Evolutionary conservation across 2,113 vertebrate species (phyloP).

Genomic region (Malurus elegans): DNA sequence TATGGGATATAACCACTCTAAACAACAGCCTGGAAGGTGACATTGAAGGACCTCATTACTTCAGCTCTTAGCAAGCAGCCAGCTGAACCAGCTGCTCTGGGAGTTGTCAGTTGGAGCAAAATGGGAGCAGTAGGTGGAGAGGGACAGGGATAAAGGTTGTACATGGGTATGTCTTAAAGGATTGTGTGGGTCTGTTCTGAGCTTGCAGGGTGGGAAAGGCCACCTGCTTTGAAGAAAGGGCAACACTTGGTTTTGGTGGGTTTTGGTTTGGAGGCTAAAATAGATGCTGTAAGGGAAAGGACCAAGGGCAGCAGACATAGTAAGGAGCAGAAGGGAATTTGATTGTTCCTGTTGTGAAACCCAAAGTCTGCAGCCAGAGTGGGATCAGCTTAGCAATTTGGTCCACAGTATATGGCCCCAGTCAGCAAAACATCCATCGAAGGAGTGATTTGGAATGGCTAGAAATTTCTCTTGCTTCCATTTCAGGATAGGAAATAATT

Average conservation of each 20-base stretch:
- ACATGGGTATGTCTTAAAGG: neutral
- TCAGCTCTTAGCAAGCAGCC: neutral
- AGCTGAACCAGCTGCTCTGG: neutral
- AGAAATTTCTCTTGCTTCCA: neutral
- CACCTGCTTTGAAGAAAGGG: neutral
- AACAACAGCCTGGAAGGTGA: neutral
- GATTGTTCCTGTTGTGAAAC: neutral
- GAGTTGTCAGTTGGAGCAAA: neutral
- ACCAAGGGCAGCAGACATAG: neutral
- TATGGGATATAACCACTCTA: neutral
- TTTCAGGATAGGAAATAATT: neutral
- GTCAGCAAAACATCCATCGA: neutral
- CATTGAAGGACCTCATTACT: neutral
- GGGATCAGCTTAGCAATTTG: neutral
- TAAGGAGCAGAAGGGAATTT: neutral
- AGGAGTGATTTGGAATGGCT: neutral
- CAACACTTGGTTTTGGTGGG: neutral
- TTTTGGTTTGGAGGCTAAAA: neutral
- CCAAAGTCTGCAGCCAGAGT: neutral
- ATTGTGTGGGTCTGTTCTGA: neutral
- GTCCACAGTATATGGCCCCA: neutral
- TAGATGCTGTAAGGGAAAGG: neutral
- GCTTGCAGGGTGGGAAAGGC: neutral
- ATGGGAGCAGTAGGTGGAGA: neutral
- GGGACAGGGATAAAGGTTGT: neutral